These are phyloP conservation scores for Dione vanillae DNA, from an alignment of 2,888 invertebrate genomes.

Conservation along the genomic window DNA sequence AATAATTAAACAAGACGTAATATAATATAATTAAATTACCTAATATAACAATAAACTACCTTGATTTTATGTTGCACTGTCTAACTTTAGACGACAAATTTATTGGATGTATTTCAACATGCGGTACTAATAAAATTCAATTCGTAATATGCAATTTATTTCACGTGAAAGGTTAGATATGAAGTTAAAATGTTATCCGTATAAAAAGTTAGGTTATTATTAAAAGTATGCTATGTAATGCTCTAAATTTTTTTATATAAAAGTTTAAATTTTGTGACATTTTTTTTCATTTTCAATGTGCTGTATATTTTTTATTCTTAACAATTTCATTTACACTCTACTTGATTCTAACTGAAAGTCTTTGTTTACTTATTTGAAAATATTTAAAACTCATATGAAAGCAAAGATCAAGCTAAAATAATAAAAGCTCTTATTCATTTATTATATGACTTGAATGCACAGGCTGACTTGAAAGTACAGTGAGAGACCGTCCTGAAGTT, in stretches of 20 bases:
- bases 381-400: neutral
- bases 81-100: slow-evolving; percentile 11
- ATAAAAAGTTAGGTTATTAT: too few species aligned
- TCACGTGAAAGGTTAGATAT: neutral
- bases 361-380: neutral
- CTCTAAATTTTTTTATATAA: too few species aligned
- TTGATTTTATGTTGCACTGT: neutral
- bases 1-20: neutral
- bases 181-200: neutral
- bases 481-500: slow-evolving; percentile 2
- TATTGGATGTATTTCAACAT: neutral
- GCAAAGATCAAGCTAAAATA: neutral
- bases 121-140: slow-evolving; percentile 11
- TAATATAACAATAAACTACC: slow-evolving; percentile 6
- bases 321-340: too few species aligned
- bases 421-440: neutral
- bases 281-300: too few species aligned
- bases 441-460: slow-evolving; percentile 14
- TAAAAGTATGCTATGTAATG: too few species aligned
- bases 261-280: too few species aligned
- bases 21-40: slow-evolving; percentile 5
- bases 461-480: slow-evolving; percentile 17
- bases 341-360: too few species aligned
- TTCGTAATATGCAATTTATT: slow-evolving; percentile 11
- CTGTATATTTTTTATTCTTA: too few species aligned